Evolutionary conservation across 2,797 vertebrate species (phyloP).

Genomic region (Botia almorhae): DNA sequence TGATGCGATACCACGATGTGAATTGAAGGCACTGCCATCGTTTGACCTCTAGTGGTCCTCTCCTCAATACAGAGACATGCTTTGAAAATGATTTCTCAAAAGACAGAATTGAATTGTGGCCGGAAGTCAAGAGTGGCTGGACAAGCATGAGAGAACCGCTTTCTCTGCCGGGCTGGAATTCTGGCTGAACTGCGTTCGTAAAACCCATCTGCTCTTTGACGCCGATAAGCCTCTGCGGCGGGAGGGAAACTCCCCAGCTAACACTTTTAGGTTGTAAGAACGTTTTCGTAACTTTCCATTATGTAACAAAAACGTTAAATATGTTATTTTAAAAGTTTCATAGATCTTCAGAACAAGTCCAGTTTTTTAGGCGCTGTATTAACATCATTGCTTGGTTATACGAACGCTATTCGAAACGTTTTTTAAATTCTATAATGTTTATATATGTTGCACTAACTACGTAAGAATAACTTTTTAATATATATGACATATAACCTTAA

Average conservation of each 20-base stretch:
- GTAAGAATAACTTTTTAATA: no score
- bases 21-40: conserved; percentile 31
- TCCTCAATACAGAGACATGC: conserved; percentile 35
- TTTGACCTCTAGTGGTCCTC: conserved; percentile 45
- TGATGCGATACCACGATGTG: not conserved
- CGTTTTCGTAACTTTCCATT: no score
- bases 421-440: no score
- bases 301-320: no score
- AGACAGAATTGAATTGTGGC: conserved; percentile 48
- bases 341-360: no score
- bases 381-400: no score
- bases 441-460: no score
- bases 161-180: not conserved
- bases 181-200: conserved; percentile 22
- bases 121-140: conserved; percentile 41
- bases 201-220: conserved; percentile 30
- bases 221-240: conserved; percentile 29
- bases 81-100: conserved; percentile 49
- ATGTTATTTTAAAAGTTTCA: no score
- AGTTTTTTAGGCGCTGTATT: no score
- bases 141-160: conserved; percentile 29
- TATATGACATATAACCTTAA: no score
- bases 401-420: no score
- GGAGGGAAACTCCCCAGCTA: not conserved
- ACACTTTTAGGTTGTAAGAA: no score